Evolutionary conservation across 2,113 vertebrate genomes (phyloP).

Genomic region (Stercorarius parasiticus): DNA sequence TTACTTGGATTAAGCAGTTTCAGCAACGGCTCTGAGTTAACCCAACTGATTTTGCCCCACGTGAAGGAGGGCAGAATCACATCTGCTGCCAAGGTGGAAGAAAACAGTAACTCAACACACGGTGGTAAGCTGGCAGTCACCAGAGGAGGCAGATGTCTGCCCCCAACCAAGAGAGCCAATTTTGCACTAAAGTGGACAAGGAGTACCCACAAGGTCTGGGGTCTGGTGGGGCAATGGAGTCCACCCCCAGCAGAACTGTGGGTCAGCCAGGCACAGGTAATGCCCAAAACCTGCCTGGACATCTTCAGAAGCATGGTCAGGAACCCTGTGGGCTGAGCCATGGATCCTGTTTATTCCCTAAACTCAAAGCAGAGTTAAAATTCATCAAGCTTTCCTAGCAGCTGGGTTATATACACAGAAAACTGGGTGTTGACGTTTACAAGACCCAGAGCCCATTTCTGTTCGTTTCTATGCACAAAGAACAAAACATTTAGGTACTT

Average conservation of each 20-base stretch:
- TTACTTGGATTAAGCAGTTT: neutral
- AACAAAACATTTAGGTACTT: constrained; percentile 22
- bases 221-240: neutral
- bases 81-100: neutral
- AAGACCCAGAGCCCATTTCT: neutral
- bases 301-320: neutral
- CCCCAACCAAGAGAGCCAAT: rapidly evolving
- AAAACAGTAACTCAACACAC: neutral
- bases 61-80: neutral
- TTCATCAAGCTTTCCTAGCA: neutral
- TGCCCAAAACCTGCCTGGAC: neutral
- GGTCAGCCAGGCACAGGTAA: neutral
- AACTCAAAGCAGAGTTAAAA: neutral
- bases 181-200: neutral
- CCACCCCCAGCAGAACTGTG: neutral
- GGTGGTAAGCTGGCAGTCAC: neutral
- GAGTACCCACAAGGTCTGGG: neutral
- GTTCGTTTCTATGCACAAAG: neutral
- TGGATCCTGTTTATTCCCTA: neutral
- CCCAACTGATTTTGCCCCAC: neutral
- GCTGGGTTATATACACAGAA: neutral
- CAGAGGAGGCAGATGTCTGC: neutral
- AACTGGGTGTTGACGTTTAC: neutral
- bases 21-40: neutral
- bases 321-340: neutral